A percentile compares a stretch with the other conserved stretches of the same genome.
Evolutionary conservation across 1,140 invertebrate species (phyloP).

Genomic region (Heliconius hermathena): DNA sequence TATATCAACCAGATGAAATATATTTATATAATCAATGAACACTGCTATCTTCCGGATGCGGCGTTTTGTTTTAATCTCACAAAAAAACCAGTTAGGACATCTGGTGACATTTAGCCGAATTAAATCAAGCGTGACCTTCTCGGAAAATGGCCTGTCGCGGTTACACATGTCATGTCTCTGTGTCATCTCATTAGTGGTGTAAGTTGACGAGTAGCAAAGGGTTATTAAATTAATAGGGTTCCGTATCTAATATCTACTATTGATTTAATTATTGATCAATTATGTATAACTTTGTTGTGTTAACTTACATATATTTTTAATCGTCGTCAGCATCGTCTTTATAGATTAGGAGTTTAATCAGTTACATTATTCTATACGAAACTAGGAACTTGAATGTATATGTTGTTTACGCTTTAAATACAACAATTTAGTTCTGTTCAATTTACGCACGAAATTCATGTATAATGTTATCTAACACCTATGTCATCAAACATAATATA

Average conservation of each 20-base stretch:
- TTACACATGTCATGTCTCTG: constrained; percentile 30
- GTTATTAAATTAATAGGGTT: background rate
- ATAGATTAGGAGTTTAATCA: too few species aligned
- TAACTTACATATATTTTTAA: too few species aligned
- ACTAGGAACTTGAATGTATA: too few species aligned
- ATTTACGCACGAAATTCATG: too few species aligned
- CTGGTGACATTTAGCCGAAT: constrained; percentile 44
- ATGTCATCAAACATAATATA: too few species aligned
- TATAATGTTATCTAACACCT: too few species aligned
- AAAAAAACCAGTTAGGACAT: constrained; percentile 32
- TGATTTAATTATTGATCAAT: too few species aligned
- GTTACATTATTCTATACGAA: too few species aligned
- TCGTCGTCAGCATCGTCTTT: too few species aligned
- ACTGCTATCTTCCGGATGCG: background rate
- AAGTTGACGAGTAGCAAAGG: background rate
- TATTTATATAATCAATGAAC: background rate
- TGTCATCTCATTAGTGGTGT: constrained; percentile 40
- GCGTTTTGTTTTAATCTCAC: constrained; percentile 16
- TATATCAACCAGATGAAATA: background rate
- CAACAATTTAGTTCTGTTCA: too few species aligned
- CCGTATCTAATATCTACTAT: background rate
- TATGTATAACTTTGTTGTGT: background rate
- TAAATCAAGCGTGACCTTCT: constrained; percentile 44
- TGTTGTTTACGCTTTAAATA: too few species aligned
- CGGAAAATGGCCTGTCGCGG: constrained; percentile 38